Conservation (phyloP, 1,140 invertebrate genomes). For the Pseudobourletiella spinata region DNA sequence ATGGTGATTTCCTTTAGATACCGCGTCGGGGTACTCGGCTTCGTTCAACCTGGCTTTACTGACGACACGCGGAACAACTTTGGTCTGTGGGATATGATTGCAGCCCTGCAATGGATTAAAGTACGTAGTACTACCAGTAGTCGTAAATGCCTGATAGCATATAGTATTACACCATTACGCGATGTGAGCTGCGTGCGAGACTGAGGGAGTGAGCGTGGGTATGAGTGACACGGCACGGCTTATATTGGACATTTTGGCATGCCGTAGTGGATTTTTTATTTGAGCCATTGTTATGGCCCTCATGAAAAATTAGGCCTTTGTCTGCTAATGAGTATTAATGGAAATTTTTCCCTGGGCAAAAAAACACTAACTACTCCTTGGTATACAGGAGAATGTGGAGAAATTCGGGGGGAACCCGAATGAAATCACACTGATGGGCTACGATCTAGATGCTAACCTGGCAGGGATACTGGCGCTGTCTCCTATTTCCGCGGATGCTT, state of each 20-base stretch:
- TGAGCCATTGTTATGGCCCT: no score
- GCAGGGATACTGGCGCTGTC: conserved; percentile 30
- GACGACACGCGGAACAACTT: conserved; percentile 31
- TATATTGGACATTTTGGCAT: no score
- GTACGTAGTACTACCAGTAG: conserved; percentile 9
- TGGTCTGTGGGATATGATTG: conserved; percentile 33
- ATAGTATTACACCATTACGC: no score
- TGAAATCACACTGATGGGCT: conserved; percentile 28
- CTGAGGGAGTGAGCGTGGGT: no score
- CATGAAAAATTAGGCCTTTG: background rate
- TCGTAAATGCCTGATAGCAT: no score
- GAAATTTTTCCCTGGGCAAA: background rate
- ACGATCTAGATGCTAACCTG: conserved; percentile 27
- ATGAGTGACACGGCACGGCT: no score
- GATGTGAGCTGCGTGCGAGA: no score
- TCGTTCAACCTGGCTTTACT: conserved; percentile 23
- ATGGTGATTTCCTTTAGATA: conserved; percentile 30
- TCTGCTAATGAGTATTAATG: background rate
- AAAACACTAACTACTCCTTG: background rate
- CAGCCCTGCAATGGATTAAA: conserved; percentile 34
- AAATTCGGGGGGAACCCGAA: conserved; percentile 31
- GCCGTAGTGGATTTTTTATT: no score
- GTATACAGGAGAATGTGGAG: conserved; percentile 25
- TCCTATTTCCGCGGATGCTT: conserved; percentile 27
- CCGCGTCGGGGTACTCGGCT: conserved; percentile 31